phyloP scores from a whole-genome alignment of 1,140 invertebrate species.

The Drosophila sp. region DNA sequence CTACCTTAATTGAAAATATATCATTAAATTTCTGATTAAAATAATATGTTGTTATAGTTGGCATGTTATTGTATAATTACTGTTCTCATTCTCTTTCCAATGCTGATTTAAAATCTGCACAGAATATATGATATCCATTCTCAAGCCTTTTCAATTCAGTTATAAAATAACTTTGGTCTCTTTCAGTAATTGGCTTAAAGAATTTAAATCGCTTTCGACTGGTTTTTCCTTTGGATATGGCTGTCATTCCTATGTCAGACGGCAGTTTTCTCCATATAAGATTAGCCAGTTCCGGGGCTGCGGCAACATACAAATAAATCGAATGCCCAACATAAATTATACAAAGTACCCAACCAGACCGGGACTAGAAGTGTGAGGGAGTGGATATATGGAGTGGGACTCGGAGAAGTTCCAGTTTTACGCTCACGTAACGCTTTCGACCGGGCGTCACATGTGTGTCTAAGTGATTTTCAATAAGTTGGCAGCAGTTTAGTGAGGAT shows the following conservation, averaged over 20 bases:
- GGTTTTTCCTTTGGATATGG: conserved; percentile 15
- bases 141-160: neutral
- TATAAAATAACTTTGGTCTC: neutral
- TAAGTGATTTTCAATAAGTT: conserved; percentile 83
- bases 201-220: conserved; percentile 35
- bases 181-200: conserved; percentile 34
- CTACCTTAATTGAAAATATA: neutral
- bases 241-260: conserved; percentile 34
- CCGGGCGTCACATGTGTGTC: conserved; percentile 77
- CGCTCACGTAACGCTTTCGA: conserved; percentile 61
- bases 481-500: conserved; percentile 24
- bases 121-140: neutral
- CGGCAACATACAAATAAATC: conserved; percentile 41
- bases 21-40: neutral
- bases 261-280: conserved; percentile 17
- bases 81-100: neutral
- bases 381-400: neutral
- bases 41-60: neutral
- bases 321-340: conserved; percentile 56
- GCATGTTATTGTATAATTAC: neutral
- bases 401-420: conserved; percentile 36
- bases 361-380: neutral
- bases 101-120: too few relatives aligned
- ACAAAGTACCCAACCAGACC: conserved; percentile 25
- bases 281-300: conserved; percentile 24